Percentiles rank a stretch among this genome's conserved stretches.
These are phyloP conservation scores for Setophaga kirtlandii DNA, from an alignment of 2,113 vertebrate species.

Conservation along the genomic window DNA sequence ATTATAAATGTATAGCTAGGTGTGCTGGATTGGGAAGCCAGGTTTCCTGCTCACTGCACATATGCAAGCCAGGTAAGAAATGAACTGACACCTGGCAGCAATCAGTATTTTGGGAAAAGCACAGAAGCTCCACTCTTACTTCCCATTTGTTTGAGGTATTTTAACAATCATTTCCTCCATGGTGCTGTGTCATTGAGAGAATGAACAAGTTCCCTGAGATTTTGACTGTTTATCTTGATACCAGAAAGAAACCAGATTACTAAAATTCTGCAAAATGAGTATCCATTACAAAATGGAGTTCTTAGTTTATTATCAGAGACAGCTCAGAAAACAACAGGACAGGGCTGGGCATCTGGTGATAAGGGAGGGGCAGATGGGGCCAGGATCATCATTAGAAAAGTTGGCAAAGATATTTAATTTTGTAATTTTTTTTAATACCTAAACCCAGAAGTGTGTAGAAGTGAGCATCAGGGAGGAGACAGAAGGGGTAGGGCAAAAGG, in stretches of 20 bases:
- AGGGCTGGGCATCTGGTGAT: background rate
- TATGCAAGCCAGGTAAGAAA: background rate
- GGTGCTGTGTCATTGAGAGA: background rate
- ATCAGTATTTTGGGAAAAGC: background rate
- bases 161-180: background rate
- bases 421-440: background rate
- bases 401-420: slow-evolving; percentile 25
- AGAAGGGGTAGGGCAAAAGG: background rate
- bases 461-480: slow-evolving; percentile 32
- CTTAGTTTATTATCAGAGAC: background rate
- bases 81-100: background rate
- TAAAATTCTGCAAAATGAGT: background rate
- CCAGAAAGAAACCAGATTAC: background rate
- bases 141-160: background rate
- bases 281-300: background rate
- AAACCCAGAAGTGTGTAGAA: background rate
- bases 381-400: background rate
- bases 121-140: accelerated
- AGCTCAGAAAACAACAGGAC: background rate
- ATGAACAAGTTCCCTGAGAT: background rate
- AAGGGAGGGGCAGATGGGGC: background rate
- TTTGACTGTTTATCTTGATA: background rate
- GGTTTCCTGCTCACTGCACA: background rate
- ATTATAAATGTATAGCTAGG: background rate
- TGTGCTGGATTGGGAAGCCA: background rate